phyloP scores from a whole-genome alignment of 1,140 invertebrate genomes.

The Microplitis demolitor region DNA sequence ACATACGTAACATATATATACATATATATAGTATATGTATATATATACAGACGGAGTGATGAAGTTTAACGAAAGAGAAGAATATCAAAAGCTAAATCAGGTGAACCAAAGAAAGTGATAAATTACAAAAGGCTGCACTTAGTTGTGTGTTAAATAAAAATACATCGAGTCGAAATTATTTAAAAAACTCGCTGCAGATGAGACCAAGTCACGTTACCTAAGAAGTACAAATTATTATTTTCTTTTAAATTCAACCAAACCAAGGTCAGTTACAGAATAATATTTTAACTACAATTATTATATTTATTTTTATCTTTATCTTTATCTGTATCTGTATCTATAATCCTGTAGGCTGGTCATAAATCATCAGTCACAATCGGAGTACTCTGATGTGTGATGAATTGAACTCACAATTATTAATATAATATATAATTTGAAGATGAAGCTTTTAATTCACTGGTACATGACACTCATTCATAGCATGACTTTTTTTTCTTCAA shows the following conservation, averaged over 20 bases:
- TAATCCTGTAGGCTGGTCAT: too few species aligned
- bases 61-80: too few species aligned
- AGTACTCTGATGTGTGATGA: too few species aligned
- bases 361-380: neutral
- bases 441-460: neutral
- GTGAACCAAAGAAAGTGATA: too few species aligned
- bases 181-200: too few species aligned
- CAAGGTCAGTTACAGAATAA: conserved; percentile 5
- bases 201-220: conserved; percentile 3
- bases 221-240: neutral
- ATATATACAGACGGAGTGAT: too few species aligned
- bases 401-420: neutral
- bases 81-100: too few species aligned
- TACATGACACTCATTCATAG: neutral
- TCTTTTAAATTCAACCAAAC: neutral
- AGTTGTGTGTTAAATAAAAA: neutral
- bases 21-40: too few species aligned
- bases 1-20: too few species aligned
- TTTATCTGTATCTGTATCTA: neutral
- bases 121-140: neutral
- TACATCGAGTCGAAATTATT: neutral
- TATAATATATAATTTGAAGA: neutral
- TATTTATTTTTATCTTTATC: conserved; percentile 1
- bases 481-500: neutral
- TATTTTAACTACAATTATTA: too few species aligned